Percentiles rank a stretch among this genome's conserved stretches.
phyloP scores from a whole-genome alignment of 2,888 invertebrate genomes.

The Callyntrura sp. region DNA sequence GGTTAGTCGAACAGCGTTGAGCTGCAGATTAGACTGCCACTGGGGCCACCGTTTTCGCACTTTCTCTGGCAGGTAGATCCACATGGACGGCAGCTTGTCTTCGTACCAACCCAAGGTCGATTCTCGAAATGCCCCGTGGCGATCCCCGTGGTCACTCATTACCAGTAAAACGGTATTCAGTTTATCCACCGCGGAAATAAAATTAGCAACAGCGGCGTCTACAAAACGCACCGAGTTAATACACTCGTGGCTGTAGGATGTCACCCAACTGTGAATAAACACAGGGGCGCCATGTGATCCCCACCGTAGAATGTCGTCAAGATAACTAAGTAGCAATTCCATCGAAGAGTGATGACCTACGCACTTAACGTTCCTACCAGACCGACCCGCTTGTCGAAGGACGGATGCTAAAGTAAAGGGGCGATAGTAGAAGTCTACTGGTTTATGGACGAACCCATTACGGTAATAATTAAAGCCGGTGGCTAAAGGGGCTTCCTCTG shows the following conservation, averaged over 20 bases:
- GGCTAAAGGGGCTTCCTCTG: slow-evolving; percentile 49
- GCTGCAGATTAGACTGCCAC: slow-evolving; percentile 63
- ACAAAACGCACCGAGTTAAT: slow-evolving; percentile 58
- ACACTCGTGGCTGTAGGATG: slow-evolving; percentile 43
- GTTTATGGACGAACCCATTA: slow-evolving; percentile 62
- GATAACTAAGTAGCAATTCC: slow-evolving; percentile 65
- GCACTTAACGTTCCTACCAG: slow-evolving; percentile 18
- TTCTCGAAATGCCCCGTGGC: slow-evolving; percentile 62
- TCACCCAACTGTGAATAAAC: slow-evolving; percentile 71
- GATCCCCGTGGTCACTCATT: slow-evolving; percentile 70
- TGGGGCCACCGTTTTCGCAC: slow-evolving; percentile 56
- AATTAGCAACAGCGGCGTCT: slow-evolving; percentile 35
- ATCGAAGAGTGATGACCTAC: slow-evolving; percentile 40
- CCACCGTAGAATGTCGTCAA: slow-evolving; percentile 38
- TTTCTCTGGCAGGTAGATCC: slow-evolving; percentile 61
- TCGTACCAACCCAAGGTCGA: slow-evolving; percentile 75
- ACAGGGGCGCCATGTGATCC: slow-evolving; percentile 22
- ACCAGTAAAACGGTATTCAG: slow-evolving; percentile 67
- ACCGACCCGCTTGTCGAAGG: neutral
- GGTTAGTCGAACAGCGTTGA: slow-evolving; percentile 77
- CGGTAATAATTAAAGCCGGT: slow-evolving; percentile 60
- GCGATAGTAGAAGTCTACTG: slow-evolving; percentile 71
- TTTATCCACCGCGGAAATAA: slow-evolving; percentile 28
- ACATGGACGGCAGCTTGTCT: slow-evolving; percentile 72
- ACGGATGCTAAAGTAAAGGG: slow-evolving; percentile 38